Evolutionary conservation across 2,797 vertebrate species (phyloP), one percentile per base, ranked within the genome.

Genomic region (Peromyscus nudipes): DNA sequence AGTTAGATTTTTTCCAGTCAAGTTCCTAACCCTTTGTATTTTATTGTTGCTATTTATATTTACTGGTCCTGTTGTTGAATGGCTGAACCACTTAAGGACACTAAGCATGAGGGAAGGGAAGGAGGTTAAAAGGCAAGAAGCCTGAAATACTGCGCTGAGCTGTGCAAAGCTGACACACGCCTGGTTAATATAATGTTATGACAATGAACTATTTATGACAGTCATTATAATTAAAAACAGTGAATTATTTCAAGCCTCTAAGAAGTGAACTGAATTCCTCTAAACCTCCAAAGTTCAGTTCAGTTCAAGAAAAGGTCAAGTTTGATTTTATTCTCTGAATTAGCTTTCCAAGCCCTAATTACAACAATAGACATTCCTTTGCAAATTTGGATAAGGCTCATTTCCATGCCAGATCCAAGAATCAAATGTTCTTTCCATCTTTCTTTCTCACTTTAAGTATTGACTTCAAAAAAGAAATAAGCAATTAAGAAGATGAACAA

Each of bases 221-320:
- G 88, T 71, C 85, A 60, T 46, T 87, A 62, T 98, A 95, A 98
- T 98, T 92, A 95, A 94, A 97, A 97, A 81, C 96, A 97, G 95
- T 77, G 57, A 23, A n/a, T 77, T 90, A 94, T 96, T 89, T 88
- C 85, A 96, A 96, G 95, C 81, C 79, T 96, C 79, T 21, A 49
- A 91, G 93, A 96, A 94, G 83, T 87, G 60, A 96, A 84, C 43
- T 88, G 84, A 94, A 90, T 97, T 92, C 71, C 69, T 84, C 6
- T 95, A 95, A 97, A 92, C 92, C 92, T 94, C 60, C 4, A 84
- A 89, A 49, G 92, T 96, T 97, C 75, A 91, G 46, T 96, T 96
- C 87, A 96, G 98, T 95, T 97, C 97, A 96, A 73, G 75, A 57
- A 94, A 95, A 97, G 97, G 97, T 89, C 96, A 91, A 87, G 77